Evolutionary conservation across 2,888 invertebrate species (phyloP).

Genomic region (Prenolepis imparis): DNA sequence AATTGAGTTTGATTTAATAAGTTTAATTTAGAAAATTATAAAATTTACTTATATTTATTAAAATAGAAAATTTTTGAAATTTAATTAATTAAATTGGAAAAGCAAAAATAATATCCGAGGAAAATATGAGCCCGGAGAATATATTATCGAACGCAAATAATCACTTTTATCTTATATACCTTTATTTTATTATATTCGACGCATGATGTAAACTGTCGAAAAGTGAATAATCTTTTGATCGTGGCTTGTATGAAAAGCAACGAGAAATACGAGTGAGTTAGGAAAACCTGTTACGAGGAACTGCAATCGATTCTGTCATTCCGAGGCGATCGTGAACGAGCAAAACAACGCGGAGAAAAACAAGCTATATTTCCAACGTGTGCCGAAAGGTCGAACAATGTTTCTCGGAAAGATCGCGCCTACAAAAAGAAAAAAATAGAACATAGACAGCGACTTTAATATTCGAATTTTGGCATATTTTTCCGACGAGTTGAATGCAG

Average conservation of each 20-base stretch:
- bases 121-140: not conserved
- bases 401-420: not conserved
- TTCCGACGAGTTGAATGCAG: not conserved
- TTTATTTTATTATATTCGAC: not conserved
- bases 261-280: not conserved
- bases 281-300: slow-evolving; percentile 36
- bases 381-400: not conserved
- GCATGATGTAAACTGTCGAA: not conserved
- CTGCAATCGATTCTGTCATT: slow-evolving; percentile 56
- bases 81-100: not conserved
- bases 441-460: not conserved
- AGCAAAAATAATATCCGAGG: not conserved
- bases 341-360: slow-evolving; percentile 1
- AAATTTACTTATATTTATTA: not conserved
- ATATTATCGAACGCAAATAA: not conserved
- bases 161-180: too few species aligned
- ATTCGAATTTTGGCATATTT: not conserved
- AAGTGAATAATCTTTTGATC: slow-evolving; percentile 2
- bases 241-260: not conserved
- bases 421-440: not conserved
- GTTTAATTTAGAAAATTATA: not conserved
- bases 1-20: not conserved
- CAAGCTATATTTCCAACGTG: not conserved
- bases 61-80: not conserved
- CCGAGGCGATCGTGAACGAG: slow-evolving; percentile 25